A percentile compares a stretch with the other conserved stretches of the same genome.
phyloP scores from a whole-genome alignment of 2,797 vertebrate species.

The Dermochelys coriacea region DNA sequence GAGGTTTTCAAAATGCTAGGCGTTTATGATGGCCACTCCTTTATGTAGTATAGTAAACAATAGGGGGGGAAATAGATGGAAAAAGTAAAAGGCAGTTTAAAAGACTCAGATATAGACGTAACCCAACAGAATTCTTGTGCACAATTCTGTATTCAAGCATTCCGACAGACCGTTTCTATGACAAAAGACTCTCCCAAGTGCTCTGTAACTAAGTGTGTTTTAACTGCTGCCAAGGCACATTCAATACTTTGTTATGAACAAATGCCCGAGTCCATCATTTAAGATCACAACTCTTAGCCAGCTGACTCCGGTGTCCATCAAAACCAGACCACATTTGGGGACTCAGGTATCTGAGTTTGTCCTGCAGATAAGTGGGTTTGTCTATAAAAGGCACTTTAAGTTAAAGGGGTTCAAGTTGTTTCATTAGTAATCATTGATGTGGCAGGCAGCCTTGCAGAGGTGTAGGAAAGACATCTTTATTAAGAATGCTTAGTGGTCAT shows the following conservation, averaged over 20 bases:
- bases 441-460: background rate
- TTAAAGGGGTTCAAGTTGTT: background rate
- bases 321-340: background rate
- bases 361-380: background rate
- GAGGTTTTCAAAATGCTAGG: background rate
- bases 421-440: background rate
- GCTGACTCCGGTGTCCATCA: background rate
- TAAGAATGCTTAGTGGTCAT: background rate
- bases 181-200: slow-evolving; percentile 51
- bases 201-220: slow-evolving; percentile 37
- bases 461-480: background rate
- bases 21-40: background rate
- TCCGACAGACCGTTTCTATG: slow-evolving; percentile 17
- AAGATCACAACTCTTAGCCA: background rate
- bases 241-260: slow-evolving; percentile 12
- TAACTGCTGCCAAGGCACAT: slow-evolving; percentile 51
- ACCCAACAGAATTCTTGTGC: slow-evolving; percentile 6
- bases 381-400: background rate
- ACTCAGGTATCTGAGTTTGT: background rate
- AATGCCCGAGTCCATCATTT: background rate
- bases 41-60: background rate
- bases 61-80: background rate
- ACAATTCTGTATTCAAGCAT: background rate
- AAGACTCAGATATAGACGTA: background rate
- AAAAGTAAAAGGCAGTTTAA: background rate